Percentiles rank a stretch among this genome's conserved stretches.
These are phyloP conservation scores for Amphipyra tragopoginis DNA, from an alignment of 2,888 invertebrate species.

Conservation along the genomic window DNA sequence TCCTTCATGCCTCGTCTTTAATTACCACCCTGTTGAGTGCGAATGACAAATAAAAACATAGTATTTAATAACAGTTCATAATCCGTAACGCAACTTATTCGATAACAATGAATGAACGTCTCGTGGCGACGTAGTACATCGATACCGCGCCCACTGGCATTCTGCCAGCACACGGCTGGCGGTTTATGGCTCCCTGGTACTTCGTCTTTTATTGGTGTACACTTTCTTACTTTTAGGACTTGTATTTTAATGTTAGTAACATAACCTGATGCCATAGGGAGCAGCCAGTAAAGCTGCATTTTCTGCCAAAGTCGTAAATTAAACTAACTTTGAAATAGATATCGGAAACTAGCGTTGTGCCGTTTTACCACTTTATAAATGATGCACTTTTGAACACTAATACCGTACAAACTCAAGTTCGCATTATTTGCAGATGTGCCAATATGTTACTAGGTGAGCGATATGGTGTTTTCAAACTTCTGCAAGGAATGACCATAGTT, in stretches of 20 bases:
- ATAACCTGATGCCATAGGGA: no score
- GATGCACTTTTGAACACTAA: no score
- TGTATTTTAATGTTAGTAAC: neutral
- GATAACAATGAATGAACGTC: slow-evolving; percentile 62
- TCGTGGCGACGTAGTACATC: slow-evolving; percentile 37
- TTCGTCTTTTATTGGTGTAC: slow-evolving; percentile 43
- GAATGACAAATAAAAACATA: neutral
- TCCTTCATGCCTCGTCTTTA: no score
- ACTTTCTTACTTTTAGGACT: slow-evolving; percentile 25
- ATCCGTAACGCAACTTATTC: slow-evolving; percentile 45
- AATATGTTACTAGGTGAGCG: no score
- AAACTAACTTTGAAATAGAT: no score
- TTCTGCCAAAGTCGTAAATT: no score
- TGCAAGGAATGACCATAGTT: neutral
- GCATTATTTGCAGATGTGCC: no score
- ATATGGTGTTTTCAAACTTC: neutral
- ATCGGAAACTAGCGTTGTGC: no score
- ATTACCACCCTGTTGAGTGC: no score
- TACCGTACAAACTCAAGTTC: no score
- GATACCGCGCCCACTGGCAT: slow-evolving; percentile 58
- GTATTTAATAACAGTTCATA: slow-evolving; percentile 21
- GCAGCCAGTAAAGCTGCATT: no score
- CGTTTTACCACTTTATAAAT: no score
- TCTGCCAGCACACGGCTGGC: slow-evolving; percentile 62
- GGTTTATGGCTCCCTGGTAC: slow-evolving; percentile 62